These are phyloP conservation scores for Agrenia bidenticulata DNA, from an alignment of 2,888 invertebrate species.

Conservation along the genomic window DNA sequence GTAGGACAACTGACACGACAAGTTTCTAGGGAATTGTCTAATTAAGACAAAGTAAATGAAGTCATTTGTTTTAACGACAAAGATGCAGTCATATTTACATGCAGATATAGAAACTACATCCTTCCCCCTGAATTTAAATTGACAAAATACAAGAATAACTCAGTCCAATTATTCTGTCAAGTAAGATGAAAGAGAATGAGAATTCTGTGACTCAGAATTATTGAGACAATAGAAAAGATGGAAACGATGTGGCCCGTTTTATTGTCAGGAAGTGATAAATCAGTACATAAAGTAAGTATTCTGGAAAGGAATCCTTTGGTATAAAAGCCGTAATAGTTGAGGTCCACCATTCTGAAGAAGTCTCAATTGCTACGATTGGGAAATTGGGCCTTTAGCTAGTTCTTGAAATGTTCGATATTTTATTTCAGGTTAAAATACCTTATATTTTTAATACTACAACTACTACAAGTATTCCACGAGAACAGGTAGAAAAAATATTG, in stretches of 20 bases:
- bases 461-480: no score
- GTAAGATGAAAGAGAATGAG: not conserved
- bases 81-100: not conserved
- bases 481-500: no score
- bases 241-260: not conserved
- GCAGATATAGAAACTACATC: no score
- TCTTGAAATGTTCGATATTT: no score
- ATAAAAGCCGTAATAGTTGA: no score
- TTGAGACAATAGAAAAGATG: constrained; percentile 11
- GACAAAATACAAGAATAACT: not conserved
- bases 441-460: no score
- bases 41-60: not conserved
- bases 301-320: no score
- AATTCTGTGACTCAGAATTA: not conserved
- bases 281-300: not conserved
- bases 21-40: not conserved
- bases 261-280: constrained; percentile 1
- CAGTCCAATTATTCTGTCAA: not conserved
- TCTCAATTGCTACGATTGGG: no score
- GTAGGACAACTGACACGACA: no score
- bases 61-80: constrained; percentile 9
- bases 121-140: constrained; percentile 4
- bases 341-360: no score
- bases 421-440: no score
- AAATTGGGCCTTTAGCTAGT: no score